Evolutionary conservation across 2,888 invertebrate species (phyloP), one percentile per base, ranked within the genome.

Genomic region (Syritta pipiens): DNA sequence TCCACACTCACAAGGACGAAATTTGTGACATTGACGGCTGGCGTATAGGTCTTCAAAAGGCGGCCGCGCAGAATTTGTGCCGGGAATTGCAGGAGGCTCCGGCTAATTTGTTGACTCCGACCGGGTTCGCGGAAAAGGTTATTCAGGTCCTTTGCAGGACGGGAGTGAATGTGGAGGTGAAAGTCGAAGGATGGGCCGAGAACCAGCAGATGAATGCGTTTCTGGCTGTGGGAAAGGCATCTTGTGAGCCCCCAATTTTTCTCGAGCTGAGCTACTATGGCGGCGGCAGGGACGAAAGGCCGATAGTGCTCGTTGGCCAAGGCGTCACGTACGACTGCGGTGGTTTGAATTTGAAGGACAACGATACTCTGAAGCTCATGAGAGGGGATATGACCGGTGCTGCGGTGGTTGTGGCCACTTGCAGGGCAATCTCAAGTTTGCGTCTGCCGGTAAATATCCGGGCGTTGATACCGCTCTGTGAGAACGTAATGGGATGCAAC

Each of bases 311-410:
- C 20, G 92, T 95, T 19, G 95, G 95, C 0, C 92, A 92, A 85
- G 92, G 92, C 1, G 90, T 92, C 2, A 92, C 92, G 0, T 93
- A 91, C 85, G 92, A 93, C 85, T 93, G 93, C 84, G 96, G 96
- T 35, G 95, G 95, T 53, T 89, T 95, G 60, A 93, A 93, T 77
- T 85, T 95, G 67, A 95, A 94, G 51, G 28, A 77, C 0, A 59
- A 60, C 10, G 6, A 55, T 3, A 91, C 91, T 24, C 91, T 95
- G 89, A 90, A 90, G 75, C 89, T 91, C 82, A 95, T 95, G 95
- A 90, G 93, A 82, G 95, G 93, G 2, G 95, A 95, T 84, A 95
- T 96, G 95, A 94, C 94, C 0, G 96, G 95, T 0, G 96, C 95
- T 0, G 95, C 95, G 0, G 93, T 93, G 84, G 93, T 94, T 4